phyloP scores from a whole-genome alignment of 2,888 invertebrate genomes.

The Lumbricus terrestris region DNA sequence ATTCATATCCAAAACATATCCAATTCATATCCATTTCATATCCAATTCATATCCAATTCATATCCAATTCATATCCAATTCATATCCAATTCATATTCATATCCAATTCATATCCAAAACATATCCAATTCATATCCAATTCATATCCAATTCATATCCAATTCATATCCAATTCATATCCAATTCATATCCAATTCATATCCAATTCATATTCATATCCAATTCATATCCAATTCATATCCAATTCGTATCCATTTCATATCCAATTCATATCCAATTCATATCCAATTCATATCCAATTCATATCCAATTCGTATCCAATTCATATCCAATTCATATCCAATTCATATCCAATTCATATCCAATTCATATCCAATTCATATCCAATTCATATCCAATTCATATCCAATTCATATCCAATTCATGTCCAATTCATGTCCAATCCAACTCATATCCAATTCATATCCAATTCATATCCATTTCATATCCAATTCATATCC shows the following conservation, averaged over 20 bases:
- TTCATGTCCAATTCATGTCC: background rate
- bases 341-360: background rate
- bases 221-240: background rate
- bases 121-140: background rate
- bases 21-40: background rate
- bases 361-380: background rate
- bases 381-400: background rate
- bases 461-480: background rate
- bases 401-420: background rate
- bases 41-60: background rate
- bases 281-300: background rate
- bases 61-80: background rate
- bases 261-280: background rate
- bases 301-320: background rate
- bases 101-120: background rate
- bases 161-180: background rate
- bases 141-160: background rate
- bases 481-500: background rate
- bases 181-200: background rate
- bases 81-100: background rate
- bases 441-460: too few species aligned
- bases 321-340: background rate
- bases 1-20: too few species aligned
- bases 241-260: background rate
- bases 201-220: background rate